These are phyloP conservation scores for Mormyrus iriodes DNA, from an alignment of 2,113 vertebrate species.

Conservation along the genomic window DNA sequence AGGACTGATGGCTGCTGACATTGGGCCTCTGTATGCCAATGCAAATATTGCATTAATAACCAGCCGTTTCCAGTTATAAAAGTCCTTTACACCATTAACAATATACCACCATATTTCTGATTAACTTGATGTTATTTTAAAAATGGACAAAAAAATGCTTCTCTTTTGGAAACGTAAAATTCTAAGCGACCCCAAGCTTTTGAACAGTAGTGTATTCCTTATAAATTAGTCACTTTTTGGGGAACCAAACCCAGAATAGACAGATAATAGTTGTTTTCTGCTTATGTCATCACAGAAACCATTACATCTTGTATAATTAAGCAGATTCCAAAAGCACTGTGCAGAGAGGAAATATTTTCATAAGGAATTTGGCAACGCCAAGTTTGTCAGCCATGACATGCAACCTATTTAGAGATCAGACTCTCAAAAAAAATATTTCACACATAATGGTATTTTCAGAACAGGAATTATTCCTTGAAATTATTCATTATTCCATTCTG, in stretches of 20 bases:
- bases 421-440: background rate
- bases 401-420: background rate
- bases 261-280: background rate
- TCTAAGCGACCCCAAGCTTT: too few species aligned
- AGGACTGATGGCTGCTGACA: too few species aligned
- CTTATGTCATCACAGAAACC: background rate
- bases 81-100: too few species aligned
- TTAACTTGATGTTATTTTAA: too few species aligned
- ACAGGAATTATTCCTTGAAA: background rate
- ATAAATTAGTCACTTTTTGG: background rate
- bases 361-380: background rate
- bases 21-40: too few species aligned
- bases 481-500: background rate
- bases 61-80: too few species aligned
- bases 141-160: too few species aligned
- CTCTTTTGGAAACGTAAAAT: too few species aligned
- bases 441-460: slow-evolving; percentile 4
- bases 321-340: background rate
- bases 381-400: background rate
- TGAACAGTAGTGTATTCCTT: too few species aligned
- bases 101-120: too few species aligned
- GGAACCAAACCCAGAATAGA: background rate
- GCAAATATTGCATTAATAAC: too few species aligned
- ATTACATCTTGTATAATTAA: background rate
- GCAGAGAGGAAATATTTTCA: background rate